Conservation (phyloP, 2,113 vertebrate species). For the Lethenteron reissneri region DNA sequence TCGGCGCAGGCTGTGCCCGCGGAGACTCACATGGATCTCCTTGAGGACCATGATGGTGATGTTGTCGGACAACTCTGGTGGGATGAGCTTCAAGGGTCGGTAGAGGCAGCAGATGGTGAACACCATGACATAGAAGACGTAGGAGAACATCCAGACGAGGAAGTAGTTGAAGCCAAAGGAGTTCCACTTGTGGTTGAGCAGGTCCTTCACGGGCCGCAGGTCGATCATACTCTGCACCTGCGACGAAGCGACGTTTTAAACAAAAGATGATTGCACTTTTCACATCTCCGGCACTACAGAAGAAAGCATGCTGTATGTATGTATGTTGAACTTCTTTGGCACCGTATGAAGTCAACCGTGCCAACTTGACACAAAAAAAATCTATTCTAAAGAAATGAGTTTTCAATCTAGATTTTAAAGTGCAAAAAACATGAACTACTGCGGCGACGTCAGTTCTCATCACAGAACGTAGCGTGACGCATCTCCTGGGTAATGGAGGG, state of each 20-base stretch:
- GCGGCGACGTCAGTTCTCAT: no score
- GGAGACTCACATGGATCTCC: conserved; percentile 6
- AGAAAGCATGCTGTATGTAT: no score
- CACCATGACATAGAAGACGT: fast-evolving
- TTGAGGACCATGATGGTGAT: conserved; percentile 10
- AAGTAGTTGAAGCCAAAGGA: neutral
- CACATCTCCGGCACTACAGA: neutral
- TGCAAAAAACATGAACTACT: no score
- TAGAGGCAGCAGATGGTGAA: fast-evolving
- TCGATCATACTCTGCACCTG: conserved; percentile 6
- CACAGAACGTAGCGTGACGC: no score
- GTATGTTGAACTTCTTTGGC: no score
- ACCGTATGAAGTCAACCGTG: no score
- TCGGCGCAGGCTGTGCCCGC: no score
- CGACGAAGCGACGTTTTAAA: fast-evolving
- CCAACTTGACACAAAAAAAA: no score
- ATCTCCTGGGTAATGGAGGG: no score
- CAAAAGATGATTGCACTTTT: neutral
- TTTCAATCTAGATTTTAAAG: no score
- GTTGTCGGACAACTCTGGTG: conserved; percentile 6
- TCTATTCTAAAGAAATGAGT: no score
- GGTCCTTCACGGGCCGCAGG: neutral
- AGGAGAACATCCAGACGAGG: conserved; percentile 9
- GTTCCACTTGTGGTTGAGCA: conserved; percentile 12
- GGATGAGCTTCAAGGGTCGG: neutral